These are phyloP conservation scores for Strix uralensis DNA, from an alignment of 2,113 vertebrate species.

Conservation along the genomic window DNA sequence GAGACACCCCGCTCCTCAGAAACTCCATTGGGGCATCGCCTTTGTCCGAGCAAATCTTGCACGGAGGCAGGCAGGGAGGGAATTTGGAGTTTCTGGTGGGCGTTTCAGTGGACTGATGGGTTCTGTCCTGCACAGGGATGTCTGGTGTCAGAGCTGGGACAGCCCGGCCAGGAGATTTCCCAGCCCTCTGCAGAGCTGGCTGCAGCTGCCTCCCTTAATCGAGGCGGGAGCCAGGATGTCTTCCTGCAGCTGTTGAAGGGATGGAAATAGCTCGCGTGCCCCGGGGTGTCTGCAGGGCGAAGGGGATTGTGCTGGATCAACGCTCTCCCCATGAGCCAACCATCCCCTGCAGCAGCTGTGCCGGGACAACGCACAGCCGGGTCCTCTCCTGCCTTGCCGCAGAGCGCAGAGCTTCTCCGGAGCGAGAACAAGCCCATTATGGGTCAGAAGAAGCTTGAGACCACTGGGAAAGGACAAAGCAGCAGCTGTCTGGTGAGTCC, in stretches of 20 bases:
- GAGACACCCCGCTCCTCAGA: neutral
- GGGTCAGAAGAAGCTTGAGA: neutral
- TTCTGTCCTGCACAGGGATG: accelerated
- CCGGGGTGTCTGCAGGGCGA: neutral
- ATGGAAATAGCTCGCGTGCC: neutral
- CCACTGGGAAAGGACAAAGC: neutral
- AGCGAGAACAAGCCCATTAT: accelerated
- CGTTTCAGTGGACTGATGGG: neutral
- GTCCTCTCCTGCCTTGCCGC: neutral
- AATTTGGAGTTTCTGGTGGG: neutral
- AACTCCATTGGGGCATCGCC: neutral
- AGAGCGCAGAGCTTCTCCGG: neutral
- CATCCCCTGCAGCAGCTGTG: accelerated
- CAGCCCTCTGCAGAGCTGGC: neutral
- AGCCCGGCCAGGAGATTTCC: neutral
- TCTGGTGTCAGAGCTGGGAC: neutral
- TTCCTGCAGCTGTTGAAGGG: neutral
- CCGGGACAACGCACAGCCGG: accelerated
- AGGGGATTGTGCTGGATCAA: accelerated
- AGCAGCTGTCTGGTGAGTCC: neutral
- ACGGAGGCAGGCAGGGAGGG: neutral
- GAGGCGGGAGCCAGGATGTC: neutral
- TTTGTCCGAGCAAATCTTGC: neutral
- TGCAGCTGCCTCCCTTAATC: neutral
- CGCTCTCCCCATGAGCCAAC: accelerated